Percentiles rank a stretch among this genome's conserved stretches.
phyloP scores from a whole-genome alignment of 2,797 vertebrate genomes.

The Phalloptychus januarius region DNA sequence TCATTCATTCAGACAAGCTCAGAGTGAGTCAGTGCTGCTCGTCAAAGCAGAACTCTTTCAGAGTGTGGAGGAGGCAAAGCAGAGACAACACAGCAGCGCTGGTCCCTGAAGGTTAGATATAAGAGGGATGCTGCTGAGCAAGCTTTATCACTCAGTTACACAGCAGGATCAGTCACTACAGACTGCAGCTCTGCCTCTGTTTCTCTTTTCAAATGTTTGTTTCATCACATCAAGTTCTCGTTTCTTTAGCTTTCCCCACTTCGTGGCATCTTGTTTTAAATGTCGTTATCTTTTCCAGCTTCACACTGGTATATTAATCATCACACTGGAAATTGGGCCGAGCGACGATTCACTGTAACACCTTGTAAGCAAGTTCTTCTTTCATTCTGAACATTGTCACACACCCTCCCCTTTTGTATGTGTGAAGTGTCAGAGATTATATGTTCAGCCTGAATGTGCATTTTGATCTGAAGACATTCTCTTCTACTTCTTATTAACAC shows the following conservation, averaged over 20 bases:
- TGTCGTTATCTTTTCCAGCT: conserved; percentile 20
- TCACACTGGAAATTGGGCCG: conserved; percentile 48
- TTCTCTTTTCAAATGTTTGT: conserved; percentile 39
- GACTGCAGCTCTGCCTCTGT: conserved; percentile 33
- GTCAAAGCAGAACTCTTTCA: conserved; percentile 22
- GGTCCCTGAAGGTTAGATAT: conserved; percentile 69
- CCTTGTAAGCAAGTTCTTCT: conserved; percentile 19
- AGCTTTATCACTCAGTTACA: conserved; percentile 67
- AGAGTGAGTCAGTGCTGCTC: conserved; percentile 57
- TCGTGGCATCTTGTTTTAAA: conserved; percentile 30
- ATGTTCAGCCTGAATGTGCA: background rate
- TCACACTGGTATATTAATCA: conserved; percentile 27
- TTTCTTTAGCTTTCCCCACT: conserved; percentile 11
- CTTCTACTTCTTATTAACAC: background rate
- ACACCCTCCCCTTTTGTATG: conserved; percentile 8
- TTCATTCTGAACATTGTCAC: conserved; percentile 17
- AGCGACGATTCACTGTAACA: conserved; percentile 45
- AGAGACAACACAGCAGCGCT: conserved; percentile 56
- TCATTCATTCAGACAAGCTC: conserved; percentile 49
- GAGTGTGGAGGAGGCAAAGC: conserved; percentile 56
- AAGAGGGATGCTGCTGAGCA: conserved; percentile 74
- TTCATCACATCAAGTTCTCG: conserved; percentile 17
- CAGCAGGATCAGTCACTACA: conserved; percentile 62
- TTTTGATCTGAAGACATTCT: background rate
- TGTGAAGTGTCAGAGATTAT: background rate